phyloP scores from a whole-genome alignment of 2,797 vertebrate species.

The Poeciliopsis gracilis region DNA sequence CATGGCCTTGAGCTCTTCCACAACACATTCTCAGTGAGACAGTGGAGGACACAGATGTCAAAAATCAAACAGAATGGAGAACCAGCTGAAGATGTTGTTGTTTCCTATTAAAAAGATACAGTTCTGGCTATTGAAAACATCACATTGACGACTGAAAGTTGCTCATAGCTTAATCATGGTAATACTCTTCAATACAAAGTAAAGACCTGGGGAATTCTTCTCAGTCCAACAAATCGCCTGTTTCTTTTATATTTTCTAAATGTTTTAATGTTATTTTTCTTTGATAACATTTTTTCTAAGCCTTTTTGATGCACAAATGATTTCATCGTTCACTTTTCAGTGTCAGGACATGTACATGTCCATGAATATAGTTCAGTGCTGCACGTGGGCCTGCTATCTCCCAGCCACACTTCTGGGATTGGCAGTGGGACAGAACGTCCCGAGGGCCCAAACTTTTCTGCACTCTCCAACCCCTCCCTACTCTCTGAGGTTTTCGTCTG shows the following conservation, averaged over 20 bases:
- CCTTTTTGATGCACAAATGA: neutral
- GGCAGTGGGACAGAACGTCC: constrained; percentile 78
- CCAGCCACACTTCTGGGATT: constrained; percentile 80
- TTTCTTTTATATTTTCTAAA: constrained; percentile 5
- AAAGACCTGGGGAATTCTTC: constrained; percentile 37
- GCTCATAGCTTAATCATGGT: constrained; percentile 13
- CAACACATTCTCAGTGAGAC: constrained; percentile 74
- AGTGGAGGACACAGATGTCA: constrained; percentile 65
- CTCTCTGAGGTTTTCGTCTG: constrained; percentile 58
- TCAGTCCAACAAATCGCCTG: constrained; percentile 1
- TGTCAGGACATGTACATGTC: constrained; percentile 35
- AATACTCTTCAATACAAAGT: constrained; percentile 20
- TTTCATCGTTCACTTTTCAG: constrained; percentile 30
- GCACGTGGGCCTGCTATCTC: constrained; percentile 78
- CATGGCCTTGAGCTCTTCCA: constrained; percentile 73
- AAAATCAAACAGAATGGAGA: constrained; percentile 60
- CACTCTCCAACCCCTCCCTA: constrained; percentile 60
- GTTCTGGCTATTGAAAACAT: neutral
- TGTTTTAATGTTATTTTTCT: constrained; percentile 1
- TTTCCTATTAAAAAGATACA: neutral
- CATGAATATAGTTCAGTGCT: constrained; percentile 54
- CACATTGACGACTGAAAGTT: neutral
- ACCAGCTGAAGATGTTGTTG: constrained; percentile 60
- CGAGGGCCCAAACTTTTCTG: constrained; percentile 73
- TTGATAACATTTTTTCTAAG: constrained; percentile 22